Base-by-base conservation (phyloP, 2,797 vertebrate species). In the Odontamblyopus lacepedii region DNA sequence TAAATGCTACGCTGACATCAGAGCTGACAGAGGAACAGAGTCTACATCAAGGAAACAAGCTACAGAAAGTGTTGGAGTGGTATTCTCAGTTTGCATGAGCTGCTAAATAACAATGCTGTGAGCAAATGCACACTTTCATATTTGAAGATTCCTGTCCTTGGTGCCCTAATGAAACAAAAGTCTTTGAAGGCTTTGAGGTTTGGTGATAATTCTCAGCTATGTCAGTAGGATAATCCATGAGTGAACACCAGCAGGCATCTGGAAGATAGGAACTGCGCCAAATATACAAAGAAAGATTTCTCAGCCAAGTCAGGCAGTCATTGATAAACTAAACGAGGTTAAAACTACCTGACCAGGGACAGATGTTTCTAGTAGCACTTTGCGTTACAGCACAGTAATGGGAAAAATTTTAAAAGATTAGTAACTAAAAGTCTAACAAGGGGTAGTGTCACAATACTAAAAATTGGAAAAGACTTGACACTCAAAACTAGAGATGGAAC, bases 1-100 rank as follows among this genome's bases (percentile, higher is more conserved):
- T n/a, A 18, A 53, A 6, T 19, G 6, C 5, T 53, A 53, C 5
- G 44, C 69, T 69, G 35, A 68, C 61, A 69, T 23, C 50, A n/a
- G 79, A 35, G 67, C 9, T 44, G 12, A 51, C 59, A 63, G 29
- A 59, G 62, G 26, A 64, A 38, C 57, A 60, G 26, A 60, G 60
- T 41, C 7, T 13, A 30, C 53, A 70, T 71, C 30, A 74, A 69
- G 55, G 77, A 78, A 83, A 80, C 63, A 3, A n/a, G 82, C 83
- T 75, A 74, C 70, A 74, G 63, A 81, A 74, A 78, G 70, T 63
- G 74, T 80, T 65, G 51, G 67, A 23, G 44, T 56, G 69, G 53
- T 73, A 77, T 67, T 73, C 76, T 80, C 73, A 13, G 73, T 76
- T 81, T 83, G 74, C 78, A 84, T 65, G 38, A 84, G 80, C 69